These are phyloP conservation scores for Monomorium pharaonis DNA, from an alignment of 1,140 invertebrate species.

Conservation along the genomic window DNA sequence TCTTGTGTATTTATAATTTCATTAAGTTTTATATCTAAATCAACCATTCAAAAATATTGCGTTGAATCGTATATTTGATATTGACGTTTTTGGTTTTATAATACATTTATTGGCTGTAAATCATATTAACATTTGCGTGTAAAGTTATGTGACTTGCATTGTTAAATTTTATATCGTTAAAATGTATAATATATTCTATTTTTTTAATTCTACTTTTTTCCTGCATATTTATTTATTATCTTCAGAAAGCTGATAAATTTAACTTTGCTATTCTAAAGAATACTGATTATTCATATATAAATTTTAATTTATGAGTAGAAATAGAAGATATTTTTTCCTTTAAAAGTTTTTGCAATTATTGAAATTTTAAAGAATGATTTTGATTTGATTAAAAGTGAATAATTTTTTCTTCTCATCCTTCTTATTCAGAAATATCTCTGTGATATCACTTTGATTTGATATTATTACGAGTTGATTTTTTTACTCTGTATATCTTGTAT, in stretches of 20 bases:
- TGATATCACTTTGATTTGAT: constrained; percentile 2
- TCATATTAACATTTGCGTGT: neutral
- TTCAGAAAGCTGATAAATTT: neutral
- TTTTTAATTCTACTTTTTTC: neutral
- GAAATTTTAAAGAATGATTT: neutral
- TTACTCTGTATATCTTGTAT: constrained; percentile 10
- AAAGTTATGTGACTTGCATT: neutral
- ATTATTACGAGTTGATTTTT: neutral
- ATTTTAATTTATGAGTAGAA: neutral
- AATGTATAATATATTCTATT: neutral
- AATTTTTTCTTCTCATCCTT: neutral
- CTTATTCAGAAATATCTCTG: neutral
- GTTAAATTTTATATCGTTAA: neutral
- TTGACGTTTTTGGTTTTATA: neutral
- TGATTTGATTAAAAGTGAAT: neutral
- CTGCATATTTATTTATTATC: neutral
- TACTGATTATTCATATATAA: neutral
- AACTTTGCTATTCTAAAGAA: neutral
- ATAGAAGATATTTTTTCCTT: neutral
- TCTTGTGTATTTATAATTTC: constrained; percentile 20
- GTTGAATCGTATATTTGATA: neutral
- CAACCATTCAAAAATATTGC: constrained; percentile 37
- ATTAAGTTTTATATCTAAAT: neutral
- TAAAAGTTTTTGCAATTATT: neutral
- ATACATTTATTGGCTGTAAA: neutral